Percentiles rank a stretch among this genome's conserved stretches.
Evolutionary conservation across 2,888 invertebrate genomes (phyloP).

Genomic region (Lithophane leautieri): DNA sequence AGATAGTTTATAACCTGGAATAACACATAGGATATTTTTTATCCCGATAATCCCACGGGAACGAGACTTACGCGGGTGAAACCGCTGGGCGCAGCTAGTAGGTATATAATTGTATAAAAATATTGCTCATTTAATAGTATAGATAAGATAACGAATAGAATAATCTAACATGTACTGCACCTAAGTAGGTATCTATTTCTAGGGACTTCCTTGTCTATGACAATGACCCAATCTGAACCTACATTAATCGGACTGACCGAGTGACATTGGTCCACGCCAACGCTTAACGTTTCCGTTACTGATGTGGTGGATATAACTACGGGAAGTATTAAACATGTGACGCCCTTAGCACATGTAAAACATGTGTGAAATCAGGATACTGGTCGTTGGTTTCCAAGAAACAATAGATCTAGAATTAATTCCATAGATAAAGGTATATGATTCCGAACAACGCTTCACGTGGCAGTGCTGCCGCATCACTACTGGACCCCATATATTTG

Average conservation of each 20-base stretch:
- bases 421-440: neutral
- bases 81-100: no score
- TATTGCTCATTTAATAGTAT: no score
- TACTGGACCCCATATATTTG: no score
- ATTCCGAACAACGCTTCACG: no score
- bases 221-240: slow-evolving; percentile 63
- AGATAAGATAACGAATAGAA: neutral
- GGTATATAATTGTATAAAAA: no score
- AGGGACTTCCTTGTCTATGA: slow-evolving; percentile 44
- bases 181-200: neutral
- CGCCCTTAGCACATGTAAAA: slow-evolving; percentile 8
- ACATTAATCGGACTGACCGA: slow-evolving; percentile 55
- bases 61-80: no score
- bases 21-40: no score
- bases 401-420: neutral
- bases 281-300: slow-evolving; percentile 63
- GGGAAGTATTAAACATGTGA: slow-evolving; percentile 19
- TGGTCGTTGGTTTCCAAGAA: neutral
- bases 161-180: neutral
- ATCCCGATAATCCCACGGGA: no score
- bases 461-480: no score
- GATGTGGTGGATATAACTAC: slow-evolving; percentile 18
- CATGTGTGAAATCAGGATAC: neutral
- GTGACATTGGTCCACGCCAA: slow-evolving; percentile 62
- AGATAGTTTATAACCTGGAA: no score